These are phyloP conservation scores for Anas platyrhynchos DNA, from an alignment of 2,113 vertebrate species.

Conservation along the genomic window DNA sequence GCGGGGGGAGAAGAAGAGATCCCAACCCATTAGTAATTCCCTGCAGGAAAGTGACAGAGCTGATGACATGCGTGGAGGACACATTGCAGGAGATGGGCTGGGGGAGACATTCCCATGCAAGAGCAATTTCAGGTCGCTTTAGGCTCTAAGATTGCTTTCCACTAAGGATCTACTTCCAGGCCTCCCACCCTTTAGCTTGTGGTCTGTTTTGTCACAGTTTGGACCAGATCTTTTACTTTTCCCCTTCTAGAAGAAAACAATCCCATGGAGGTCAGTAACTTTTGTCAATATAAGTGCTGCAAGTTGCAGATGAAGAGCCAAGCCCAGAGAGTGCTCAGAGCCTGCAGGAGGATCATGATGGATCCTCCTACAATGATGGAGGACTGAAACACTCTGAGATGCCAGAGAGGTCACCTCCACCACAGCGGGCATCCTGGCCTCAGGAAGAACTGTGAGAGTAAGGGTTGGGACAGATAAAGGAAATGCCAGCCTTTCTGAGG, in stretches of 20 bases:
- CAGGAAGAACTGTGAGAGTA: not conserved
- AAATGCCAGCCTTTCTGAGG: not conserved
- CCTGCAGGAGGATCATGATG: not conserved
- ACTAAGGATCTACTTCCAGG: constrained; percentile 25
- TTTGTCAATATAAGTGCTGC: not conserved
- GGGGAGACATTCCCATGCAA: constrained; percentile 65
- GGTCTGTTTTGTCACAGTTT: not conserved
- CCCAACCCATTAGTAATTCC: constrained; percentile 68
- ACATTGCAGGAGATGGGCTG: constrained; percentile 43
- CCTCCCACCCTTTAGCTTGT: not conserved
- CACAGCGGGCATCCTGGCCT: not conserved
- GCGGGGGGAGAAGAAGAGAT: constrained; percentile 48
- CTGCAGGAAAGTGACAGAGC: constrained; percentile 65
- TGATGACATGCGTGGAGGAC: constrained; percentile 55
- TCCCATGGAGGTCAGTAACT: not conserved
- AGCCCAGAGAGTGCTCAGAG: not conserved
- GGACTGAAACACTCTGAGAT: not conserved
- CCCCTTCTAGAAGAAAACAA: not conserved
- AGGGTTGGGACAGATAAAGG: not conserved
- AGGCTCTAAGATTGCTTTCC: constrained; percentile 24
- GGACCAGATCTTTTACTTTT: not conserved
- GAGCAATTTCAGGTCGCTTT: constrained; percentile 41
- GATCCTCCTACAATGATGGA: not conserved
- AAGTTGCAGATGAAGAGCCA: not conserved
- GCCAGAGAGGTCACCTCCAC: not conserved